phyloP scores from a whole-genome alignment of 2,888 invertebrate genomes.

The Campoplex capitator region DNA sequence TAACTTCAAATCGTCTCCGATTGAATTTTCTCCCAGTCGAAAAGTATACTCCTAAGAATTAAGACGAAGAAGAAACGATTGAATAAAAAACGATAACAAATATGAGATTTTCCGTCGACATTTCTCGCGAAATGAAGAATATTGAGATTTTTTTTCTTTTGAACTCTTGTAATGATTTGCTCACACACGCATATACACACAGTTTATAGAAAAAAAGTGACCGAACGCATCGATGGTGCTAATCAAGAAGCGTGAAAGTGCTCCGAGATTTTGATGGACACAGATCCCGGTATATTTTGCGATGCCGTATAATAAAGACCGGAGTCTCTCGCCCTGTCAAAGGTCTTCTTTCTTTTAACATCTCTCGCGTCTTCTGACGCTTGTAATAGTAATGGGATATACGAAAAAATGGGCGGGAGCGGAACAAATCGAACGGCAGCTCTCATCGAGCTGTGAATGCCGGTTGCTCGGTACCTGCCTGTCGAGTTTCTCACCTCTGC shows the following conservation, averaged over 20 bases:
- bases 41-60: neutral
- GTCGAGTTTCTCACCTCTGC: conserved; percentile 48
- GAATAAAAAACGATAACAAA: neutral
- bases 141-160: neutral
- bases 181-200: neutral
- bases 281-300: neutral
- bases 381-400: conserved; percentile 40
- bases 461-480: conserved; percentile 50
- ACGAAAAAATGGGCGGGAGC: conserved; percentile 42
- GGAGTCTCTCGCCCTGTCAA: conserved; percentile 7
- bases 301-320: conserved; percentile 7
- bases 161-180: neutral
- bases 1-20: neutral
- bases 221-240: neutral
- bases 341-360: neutral
- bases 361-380: neutral
- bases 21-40: neutral
- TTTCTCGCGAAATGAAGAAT: neutral
- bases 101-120: too few relatives aligned
- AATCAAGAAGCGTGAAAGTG: conserved; percentile 7
- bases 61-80: neutral
- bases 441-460: conserved; percentile 31
- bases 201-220: neutral
- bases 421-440: conserved; percentile 59
- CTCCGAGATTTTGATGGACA: neutral